Evolutionary conservation across 35 echinoderm and acorn worm species (phyloP).

Genomic region (Apostichopus californicus): DNA sequence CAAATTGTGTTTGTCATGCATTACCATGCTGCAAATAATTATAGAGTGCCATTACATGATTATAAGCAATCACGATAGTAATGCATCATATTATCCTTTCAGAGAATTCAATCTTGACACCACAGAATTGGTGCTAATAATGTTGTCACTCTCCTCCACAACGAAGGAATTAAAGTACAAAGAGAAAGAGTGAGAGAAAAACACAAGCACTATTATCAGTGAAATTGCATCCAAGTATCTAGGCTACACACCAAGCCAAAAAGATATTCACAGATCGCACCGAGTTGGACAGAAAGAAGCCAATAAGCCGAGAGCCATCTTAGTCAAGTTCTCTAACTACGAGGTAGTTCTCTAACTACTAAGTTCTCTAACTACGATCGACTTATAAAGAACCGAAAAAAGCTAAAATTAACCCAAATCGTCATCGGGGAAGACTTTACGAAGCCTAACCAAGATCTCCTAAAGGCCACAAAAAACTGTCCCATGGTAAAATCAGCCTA

Average conservation of each 20-base stretch:
- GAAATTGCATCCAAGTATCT: background rate
- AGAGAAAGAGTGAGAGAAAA: constrained; percentile 36
- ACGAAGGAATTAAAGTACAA: constrained; percentile 2
- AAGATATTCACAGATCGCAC: background rate
- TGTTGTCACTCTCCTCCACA: background rate
- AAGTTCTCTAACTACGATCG: background rate
- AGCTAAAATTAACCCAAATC: constrained; percentile 8
- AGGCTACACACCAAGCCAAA: too few species aligned
- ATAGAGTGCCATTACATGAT: too few species aligned
- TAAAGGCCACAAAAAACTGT: background rate
- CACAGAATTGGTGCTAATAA: background rate
- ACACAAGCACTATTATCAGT: background rate
- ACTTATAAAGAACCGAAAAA: background rate
- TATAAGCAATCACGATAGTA: too few species aligned
- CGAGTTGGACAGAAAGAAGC: background rate
- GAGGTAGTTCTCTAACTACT: background rate
- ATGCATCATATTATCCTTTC: background rate
- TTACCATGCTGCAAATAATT: too few species aligned
- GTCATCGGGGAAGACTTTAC: constrained; percentile 15
- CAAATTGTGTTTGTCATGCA: too few species aligned
- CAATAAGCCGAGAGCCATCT: background rate
- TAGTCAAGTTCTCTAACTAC: constrained; percentile 8
- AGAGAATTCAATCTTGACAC: background rate
- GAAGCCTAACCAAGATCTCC: constrained; percentile 14
- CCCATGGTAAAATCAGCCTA: background rate